Evolutionary conservation across 2,888 invertebrate species (phyloP), one percentile per base, ranked within the genome.

Genomic region (Vandiemenella viatica): DNA sequence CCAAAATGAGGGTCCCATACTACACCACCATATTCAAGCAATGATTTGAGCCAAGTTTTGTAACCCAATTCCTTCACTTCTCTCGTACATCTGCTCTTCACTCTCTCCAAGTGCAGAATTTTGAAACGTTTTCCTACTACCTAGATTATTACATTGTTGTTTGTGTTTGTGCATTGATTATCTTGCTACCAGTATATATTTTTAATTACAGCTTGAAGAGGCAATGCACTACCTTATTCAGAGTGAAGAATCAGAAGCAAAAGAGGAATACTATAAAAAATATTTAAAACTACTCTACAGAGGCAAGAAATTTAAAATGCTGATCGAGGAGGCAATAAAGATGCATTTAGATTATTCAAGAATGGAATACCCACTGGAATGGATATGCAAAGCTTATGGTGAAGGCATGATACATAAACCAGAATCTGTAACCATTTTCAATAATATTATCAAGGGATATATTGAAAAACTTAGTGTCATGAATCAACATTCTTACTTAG

Each of bases 371-470:
- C 68, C 75, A 1, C 63, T 76, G 50, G 76, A 77, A 60, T 78
- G 77, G 76, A 70, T 79, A 49, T 79, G 79, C 58, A 73, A 73
- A 58, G 65, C 72, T 1, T 77, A 71, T 58, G 70, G 71, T 50
- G 75, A 79, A 43, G 45, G 4, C 41, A 45, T n/a, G 45, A 37
- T 18, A 19, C 38, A 10, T n/a, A 47, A 17, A n/a, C n/a, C n/a
- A n/a, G 15, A 32, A 16, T 22, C 23, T 20, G n/a, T 20, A 19
- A 5, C 17, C 43, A 5, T 16, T 38, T 16, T 5, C n/a, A 17
- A 51, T 45, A 43, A 49, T 53, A 49, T 55, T 46, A 70, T 80
- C 54, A 68, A 72, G 48, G 58, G 64, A 37, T 71, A 75, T 61
- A 67, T 71, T 45, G 66, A 73, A 42, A 63, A 64, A 51, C 66